Base-by-base conservation (phyloP, 2,797 vertebrate species). In the Enteromius radiatus region DNA sequence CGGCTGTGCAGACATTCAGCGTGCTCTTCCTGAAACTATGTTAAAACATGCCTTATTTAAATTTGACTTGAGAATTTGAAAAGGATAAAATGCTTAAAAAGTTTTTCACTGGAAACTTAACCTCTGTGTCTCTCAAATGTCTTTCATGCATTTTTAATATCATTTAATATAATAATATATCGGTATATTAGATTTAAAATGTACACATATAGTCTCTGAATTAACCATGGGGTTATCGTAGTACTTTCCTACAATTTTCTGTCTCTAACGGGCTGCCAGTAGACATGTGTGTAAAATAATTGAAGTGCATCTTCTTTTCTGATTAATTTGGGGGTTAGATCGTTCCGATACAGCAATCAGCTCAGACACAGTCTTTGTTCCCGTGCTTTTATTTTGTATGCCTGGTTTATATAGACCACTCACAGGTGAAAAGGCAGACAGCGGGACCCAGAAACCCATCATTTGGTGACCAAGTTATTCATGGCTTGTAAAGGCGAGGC, bases 381-480 rank as follows among this genome's bases (percentile, higher is more conserved):
- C 23, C 19, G 23, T 68, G 43, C 38, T 67, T 80, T 81, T 83
- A 67, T 74, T 81, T 69, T 52, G 33, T 41, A 15, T 10, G 28
- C 82, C 56, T 75, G 80, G 47, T 84, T 71, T 76, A 23, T 84
- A 76, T 81, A 78, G 56, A 78, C 33, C 69, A 49, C 73, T 83
- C 79, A 75, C 83, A 85, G 78, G 81, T 81, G 78, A 87, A 71
- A 86, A 84, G 82, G 19, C 80, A 80, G 78, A 71, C 87, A 83
- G 75, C 76, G n/a, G 84, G 81, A 65, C 76, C 78, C 67, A 36
- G 47, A 78, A 79, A 79, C 70, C 81, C 73, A 21, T 84, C 45
- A 82, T 89, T 87, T 87, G 78, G 67, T 84, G 84, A 84, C 71
- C 84, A 75, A 61, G 82, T 87, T 89, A 87, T 89, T 88, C 84